These are phyloP conservation scores for Dendropsophus ebraccatus DNA, from an alignment of 2,113 vertebrate species.

Conservation along the genomic window DNA sequence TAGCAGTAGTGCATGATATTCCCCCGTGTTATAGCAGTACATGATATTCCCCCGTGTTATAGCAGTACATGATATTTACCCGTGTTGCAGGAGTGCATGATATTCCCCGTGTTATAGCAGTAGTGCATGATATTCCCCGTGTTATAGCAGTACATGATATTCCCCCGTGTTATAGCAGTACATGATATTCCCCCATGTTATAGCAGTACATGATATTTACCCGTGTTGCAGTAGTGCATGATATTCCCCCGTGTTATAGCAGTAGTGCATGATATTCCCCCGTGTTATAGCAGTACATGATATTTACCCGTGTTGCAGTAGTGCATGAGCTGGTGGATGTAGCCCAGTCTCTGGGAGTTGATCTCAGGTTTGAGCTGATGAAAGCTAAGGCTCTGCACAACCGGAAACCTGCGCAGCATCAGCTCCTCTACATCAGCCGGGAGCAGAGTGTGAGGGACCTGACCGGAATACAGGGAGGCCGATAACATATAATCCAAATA, in stretches of 20 bases:
- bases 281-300: conserved; percentile 78
- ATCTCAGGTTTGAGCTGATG: conserved; percentile 64
- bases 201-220: not conserved
- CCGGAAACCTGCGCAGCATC: conserved; percentile 77
- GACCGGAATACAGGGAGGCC: conserved; percentile 47
- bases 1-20: not conserved
- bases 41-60: not conserved
- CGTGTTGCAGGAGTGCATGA: not conserved
- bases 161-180: not conserved
- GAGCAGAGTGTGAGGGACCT: conserved; percentile 74
- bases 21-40: not conserved
- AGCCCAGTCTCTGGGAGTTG: conserved; percentile 69
- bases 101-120: not conserved
- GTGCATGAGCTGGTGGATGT: conserved; percentile 83
- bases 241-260: conserved; percentile 76
- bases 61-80: not conserved
- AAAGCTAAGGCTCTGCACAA: conserved; percentile 73
- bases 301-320: conserved; percentile 81
- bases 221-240: not conserved
- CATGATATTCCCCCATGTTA: not conserved
- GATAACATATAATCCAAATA: not conserved
- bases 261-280: conserved; percentile 70
- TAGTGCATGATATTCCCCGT: no score
- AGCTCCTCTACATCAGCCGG: conserved; percentile 76
- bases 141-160: not conserved